A percentile compares a stretch with the other conserved stretches of the same genome.
Conservation (phyloP, 1,140 invertebrate species). For the Nomia melanderi region DNA sequence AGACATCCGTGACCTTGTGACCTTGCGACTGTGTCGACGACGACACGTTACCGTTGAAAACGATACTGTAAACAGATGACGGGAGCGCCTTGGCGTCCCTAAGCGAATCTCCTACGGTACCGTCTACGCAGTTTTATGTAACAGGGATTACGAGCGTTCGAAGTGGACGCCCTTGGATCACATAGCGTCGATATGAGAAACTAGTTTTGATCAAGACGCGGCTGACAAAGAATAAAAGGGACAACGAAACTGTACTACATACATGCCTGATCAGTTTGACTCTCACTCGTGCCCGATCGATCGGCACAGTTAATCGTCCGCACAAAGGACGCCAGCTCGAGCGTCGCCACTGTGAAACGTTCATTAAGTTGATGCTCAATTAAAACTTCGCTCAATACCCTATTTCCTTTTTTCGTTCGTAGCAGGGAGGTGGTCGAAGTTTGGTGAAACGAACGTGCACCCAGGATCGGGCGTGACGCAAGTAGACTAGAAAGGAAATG, state of each 20-base stretch:
- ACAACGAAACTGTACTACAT: conserved; percentile 44
- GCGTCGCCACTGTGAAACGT: neutral
- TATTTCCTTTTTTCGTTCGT: neutral
- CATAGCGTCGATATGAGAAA: conserved; percentile 58
- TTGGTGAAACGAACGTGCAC: neutral
- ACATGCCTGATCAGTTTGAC: conserved; percentile 16
- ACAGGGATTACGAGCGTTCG: conserved; percentile 50
- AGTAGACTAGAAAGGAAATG: neutral
- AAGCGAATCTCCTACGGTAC: conserved; percentile 30
- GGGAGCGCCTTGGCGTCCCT: neutral
- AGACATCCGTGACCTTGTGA: conserved; percentile 49
- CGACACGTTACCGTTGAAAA: conserved; percentile 3
- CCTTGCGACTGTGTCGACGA: conserved; percentile 25
- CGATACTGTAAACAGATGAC: conserved; percentile 41
- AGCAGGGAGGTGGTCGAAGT: neutral
- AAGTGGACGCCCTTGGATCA: conserved; percentile 69
- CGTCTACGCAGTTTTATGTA: conserved; percentile 58
- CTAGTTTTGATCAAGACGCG: conserved; percentile 60
- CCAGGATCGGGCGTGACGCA: neutral
- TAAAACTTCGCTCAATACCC: neutral
- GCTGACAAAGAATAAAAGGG: conserved; percentile 36
- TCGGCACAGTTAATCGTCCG: conserved; percentile 18
- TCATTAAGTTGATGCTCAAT: neutral
- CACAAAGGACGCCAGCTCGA: conserved; percentile 2
- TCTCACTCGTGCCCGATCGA: conserved; percentile 9